Evolutionary conservation across 2,888 invertebrate species (phyloP).

Genomic region (Chloroclysta siterata): DNA sequence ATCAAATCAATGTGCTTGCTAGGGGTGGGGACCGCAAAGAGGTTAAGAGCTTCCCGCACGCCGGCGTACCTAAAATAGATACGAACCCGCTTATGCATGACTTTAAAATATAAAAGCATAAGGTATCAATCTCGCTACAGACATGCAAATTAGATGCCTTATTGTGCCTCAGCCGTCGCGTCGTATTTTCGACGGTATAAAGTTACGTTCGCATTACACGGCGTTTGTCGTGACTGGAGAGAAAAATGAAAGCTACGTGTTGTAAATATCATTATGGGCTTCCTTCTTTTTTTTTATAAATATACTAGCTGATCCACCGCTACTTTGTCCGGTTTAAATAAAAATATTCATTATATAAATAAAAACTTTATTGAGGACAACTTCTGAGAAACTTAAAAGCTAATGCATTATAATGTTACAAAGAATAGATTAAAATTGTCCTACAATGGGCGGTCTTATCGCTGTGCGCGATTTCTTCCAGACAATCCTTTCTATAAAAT

Average conservation of each 20-base stretch:
- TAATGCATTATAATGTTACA: no score
- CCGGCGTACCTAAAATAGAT: constrained; percentile 31
- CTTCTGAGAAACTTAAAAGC: no score
- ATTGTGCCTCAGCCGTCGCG: constrained; percentile 35
- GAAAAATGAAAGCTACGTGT: not conserved
- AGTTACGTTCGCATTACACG: constrained; percentile 2
- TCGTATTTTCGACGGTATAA: constrained; percentile 38
- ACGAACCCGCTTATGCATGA: constrained; percentile 11
- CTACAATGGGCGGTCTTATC: no score
- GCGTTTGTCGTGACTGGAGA: not conserved
- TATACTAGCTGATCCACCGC: no score
- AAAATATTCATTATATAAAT: no score
- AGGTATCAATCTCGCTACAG: constrained; percentile 39
- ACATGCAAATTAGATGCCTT: constrained; percentile 38
- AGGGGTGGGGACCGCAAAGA: constrained; percentile 16
- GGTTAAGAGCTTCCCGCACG: constrained; percentile 20
- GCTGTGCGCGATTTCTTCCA: no score
- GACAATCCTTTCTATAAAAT: no score
- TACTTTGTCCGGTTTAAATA: no score
- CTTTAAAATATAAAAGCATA: constrained; percentile 34
- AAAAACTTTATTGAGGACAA: no score
- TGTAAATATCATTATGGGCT: not conserved
- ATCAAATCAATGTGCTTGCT: constrained; percentile 1
- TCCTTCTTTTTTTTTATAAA: not conserved
- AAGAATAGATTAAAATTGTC: no score